Evolutionary conservation across 2,888 invertebrate species (phyloP), one percentile per base, ranked within the genome.

Genomic region (Caenorhabditis imperialis): DNA sequence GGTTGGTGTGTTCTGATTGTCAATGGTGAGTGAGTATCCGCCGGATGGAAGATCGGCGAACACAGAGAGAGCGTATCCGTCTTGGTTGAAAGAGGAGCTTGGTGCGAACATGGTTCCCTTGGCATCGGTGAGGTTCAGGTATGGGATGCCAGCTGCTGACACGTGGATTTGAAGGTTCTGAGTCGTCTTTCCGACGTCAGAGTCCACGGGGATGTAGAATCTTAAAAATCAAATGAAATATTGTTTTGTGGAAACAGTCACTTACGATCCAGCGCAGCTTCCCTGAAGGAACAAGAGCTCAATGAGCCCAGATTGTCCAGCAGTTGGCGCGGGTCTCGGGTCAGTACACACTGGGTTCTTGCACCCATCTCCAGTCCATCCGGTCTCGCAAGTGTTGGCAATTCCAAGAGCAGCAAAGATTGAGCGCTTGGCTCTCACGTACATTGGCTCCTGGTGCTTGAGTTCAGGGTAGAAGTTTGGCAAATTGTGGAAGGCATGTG

Each of bases 311-410:
- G 69, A 40, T 14, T 54, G 53, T 38, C 60, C 54, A n/a, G 63
- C 16, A n/a, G 53, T 40, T 44, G 72, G 73, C 20, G 60, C 27
- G n/a, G 53, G 22, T 33, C 37, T 10, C 4, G 53, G 48, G 23
- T 63, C 62, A 27, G 20, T 47, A 70, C 80, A 80, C 33, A 77
- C 54, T 16, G 80, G 81, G 23, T 75, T 81, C 47, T 79, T 75
- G 50, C 81, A 81, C 55, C 44, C 70, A 12, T 48, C 51, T 37
- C 81, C 81, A 20, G 81, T 78, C 81, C 81, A 81, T 48, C 78
- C 81, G 35, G 45, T 18, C 48, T 76, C 77, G 50, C 81, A 81
- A 12, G 44, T 23, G 50, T 55, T 67, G 1, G 62, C n/a, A 16
- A 72, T 22, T 27, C 77, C 79, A 14, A 79, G 37, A 10, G 75